A percentile compares a stretch with the other conserved stretches of the same genome.
These are phyloP conservation scores for Eriosoma lanigerum DNA, from an alignment of 1,140 invertebrate species.

Conservation along the genomic window DNA sequence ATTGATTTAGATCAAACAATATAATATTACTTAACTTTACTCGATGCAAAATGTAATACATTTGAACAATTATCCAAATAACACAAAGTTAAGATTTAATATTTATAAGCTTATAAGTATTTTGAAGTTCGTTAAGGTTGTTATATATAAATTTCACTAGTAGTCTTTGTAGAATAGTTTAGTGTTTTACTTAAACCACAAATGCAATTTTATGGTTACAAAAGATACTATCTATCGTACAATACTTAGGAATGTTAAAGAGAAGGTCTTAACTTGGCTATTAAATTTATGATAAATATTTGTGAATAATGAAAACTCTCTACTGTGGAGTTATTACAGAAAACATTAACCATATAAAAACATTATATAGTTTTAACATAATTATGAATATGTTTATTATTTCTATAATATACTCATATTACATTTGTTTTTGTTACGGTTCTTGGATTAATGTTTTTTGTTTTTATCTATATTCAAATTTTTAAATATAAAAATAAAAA, in stretches of 20 bases:
- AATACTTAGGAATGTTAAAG: constrained; percentile 3
- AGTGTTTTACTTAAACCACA: background rate
- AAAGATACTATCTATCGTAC: background rate
- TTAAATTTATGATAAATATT: background rate
- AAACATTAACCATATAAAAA: no score
- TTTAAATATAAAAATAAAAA: no score
- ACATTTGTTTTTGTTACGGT: no score
- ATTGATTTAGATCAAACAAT: no score
- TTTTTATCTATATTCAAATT: no score
- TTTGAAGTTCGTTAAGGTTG: background rate
- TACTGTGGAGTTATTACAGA: no score
- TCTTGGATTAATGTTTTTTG: no score
- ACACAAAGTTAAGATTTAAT: background rate
- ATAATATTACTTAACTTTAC: no score
- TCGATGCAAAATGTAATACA: background rate
- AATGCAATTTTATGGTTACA: background rate
- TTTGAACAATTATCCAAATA: background rate
- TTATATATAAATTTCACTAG: background rate
- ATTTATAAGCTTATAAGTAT: constrained; percentile 10
- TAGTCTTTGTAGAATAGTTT: background rate
- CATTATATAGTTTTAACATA: no score
- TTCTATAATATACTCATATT: no score
- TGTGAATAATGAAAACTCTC: background rate
- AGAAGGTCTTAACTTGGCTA: background rate
- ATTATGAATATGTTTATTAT: no score